Percentiles rank a stretch among this genome's conserved stretches.
Conservation (phyloP, 2,888 invertebrate genomes). For the Hedya salicella region DNA sequence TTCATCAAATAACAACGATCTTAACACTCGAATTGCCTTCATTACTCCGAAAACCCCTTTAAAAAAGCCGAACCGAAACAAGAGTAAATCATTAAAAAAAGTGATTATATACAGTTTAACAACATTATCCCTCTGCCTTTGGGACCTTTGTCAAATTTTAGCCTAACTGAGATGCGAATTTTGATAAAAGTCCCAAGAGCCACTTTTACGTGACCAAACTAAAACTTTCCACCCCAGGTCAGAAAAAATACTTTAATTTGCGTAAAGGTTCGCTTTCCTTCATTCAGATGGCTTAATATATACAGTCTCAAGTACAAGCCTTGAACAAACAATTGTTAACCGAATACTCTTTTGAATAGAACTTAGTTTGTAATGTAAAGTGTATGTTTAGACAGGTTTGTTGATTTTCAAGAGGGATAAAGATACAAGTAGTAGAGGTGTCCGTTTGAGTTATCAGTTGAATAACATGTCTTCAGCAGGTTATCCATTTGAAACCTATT, state of each 20-base stretch:
- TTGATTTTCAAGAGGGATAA: slow-evolving; percentile 14
- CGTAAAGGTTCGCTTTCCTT: neutral
- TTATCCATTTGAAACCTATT: neutral
- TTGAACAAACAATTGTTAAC: neutral
- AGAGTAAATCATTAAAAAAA: slow-evolving; percentile 23
- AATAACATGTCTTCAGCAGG: neutral
- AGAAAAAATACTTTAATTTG: neutral
- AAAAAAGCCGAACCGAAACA: slow-evolving; percentile 8
- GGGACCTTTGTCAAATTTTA: slow-evolving; percentile 31
- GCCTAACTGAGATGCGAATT: slow-evolving; percentile 5
- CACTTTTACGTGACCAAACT: neutral
- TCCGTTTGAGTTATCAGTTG: slow-evolving; percentile 9
- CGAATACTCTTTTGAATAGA: neutral
- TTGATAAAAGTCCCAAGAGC: neutral
- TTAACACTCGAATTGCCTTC: neutral
- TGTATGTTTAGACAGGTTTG: slow-evolving; percentile 3
- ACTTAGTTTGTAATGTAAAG: neutral
- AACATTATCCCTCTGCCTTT: slow-evolving; percentile 26
- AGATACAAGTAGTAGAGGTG: slow-evolving; percentile 13
- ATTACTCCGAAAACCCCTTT: slow-evolving; percentile 5
- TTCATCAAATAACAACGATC: neutral
- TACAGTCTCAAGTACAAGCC: neutral
- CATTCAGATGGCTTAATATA: neutral
- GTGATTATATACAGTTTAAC: slow-evolving; percentile 21
- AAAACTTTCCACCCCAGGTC: neutral